Evolutionary conservation across 1,140 invertebrate species (phyloP).

Genomic region (Hyles vespertilio): DNA sequence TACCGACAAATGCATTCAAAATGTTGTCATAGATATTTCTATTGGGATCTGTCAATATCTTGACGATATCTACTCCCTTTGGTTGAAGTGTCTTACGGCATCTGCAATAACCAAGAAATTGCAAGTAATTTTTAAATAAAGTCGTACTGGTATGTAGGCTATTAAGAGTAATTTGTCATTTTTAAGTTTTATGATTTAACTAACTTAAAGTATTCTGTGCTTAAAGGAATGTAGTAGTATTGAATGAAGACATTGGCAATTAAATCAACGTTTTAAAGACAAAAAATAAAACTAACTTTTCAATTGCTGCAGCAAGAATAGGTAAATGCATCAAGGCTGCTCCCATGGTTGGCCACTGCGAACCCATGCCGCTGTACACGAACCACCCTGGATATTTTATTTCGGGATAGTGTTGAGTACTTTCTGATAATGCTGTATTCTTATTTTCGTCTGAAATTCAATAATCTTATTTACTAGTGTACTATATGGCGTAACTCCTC

Average conservation of each 20-base stretch:
- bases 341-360: constrained; percentile 91
- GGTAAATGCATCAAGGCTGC: constrained; percentile 78
- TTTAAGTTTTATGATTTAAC: no score
- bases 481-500: no score
- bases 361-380: constrained; percentile 92
- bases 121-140: no score
- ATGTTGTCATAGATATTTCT: constrained; percentile 84
- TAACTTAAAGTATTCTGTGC: no score
- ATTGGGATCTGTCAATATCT: constrained; percentile 84
- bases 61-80: constrained; percentile 84
- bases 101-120: no score
- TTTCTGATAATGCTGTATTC: not conserved
- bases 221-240: not conserved
- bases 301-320: constrained; percentile 82
- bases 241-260: not conserved
- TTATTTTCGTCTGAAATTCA: not conserved
- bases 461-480: no score
- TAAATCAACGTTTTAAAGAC: not conserved
- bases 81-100: constrained; percentile 81
- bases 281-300: constrained; percentile 54
- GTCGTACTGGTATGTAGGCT: constrained; percentile 43
- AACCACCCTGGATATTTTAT: constrained; percentile 84
- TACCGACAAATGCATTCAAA: constrained; percentile 90
- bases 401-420: constrained; percentile 67
- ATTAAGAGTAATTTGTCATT: not conserved